Base-by-base conservation (phyloP, 2,113 vertebrate species). In the Pipa parva region DNA sequence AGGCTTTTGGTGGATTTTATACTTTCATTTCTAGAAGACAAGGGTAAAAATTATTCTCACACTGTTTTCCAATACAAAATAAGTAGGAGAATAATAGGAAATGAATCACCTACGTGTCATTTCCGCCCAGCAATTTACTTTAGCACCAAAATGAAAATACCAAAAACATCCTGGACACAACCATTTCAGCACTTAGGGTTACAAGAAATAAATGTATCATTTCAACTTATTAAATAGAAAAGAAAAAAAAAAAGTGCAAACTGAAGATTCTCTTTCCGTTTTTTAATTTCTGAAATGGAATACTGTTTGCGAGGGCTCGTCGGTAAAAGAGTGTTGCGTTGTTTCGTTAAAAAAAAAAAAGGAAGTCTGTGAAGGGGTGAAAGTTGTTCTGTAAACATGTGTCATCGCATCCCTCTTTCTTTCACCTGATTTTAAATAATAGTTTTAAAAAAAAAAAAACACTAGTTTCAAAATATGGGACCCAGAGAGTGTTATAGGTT, bases 351-450 rank as follows among this genome's bases (percentile, higher is more conserved):
- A 36, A 66, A 70, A 17, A 73, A 59, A 15, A 63, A 78, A 61
- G 36, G 28, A 27, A 67, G 72, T 72, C 65, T 79, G 72, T n/a
- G 63, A 28, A 63, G 75, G 77, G 75, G 85, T 85, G 86, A 85
- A 86, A 84, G n/a, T 79, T 79, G 69, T 72, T 77, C 77, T 80
- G 78, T 71, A 77, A 82, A 82, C 81, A 84, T 76, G 3, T 1
- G 12, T 10, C 8, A 45, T 27, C 27, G 2, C 7, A 0, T 51
- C 49, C 46, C 66, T 1, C 54, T 48, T 1, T 20, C 13, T 39
- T 58, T 33, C 0, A 27, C 42, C 1, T 59, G 75, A 70, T 50
- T 21, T 24, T 77, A 77, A 77, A 73, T 79, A 75, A 75, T 77
- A 79, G 73, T 33, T 73, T 2, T 7, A 67, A 72, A 71, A 18